Base-by-base conservation (phyloP, 2,113 vertebrate species). In the Saimiri boliviensis region DNA sequence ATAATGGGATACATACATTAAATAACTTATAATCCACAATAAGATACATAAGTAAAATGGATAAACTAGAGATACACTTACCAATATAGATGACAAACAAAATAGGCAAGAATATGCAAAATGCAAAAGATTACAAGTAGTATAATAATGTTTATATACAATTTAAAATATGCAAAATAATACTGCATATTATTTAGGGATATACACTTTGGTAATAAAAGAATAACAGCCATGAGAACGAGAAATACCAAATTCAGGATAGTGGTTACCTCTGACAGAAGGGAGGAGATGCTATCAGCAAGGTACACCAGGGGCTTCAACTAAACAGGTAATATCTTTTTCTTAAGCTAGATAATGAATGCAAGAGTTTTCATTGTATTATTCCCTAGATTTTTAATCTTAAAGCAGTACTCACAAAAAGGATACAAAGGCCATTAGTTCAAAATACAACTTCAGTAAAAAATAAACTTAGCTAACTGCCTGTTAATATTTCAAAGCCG, bases 361-460 rank as follows among this genome's bases (percentile, higher is more conserved):
- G 13, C 19, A 94, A 84, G 60, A 45, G 27, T 89, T 91, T 86
- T 93, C 68, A 94, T 2, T 40, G 3, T 52, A 73, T 63, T 85
- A 47, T 45, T 91, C 56, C 45, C 71, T 87, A 84, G 10, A 63
- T 49, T 58, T 81, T 95, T 66, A 77, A 5, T 19, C 77, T 96
- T 27, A 45, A 85, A 87, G 17, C 20, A 27, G 83, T 45, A 85
- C 37, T 79, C 85, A 89, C 20, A 58, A 86, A 87, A 87, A 68
- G 52, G 9, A 30, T 7, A 35, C 37, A 81, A 63, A 71, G 63
- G 56, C 42, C 1, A n/a, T 52, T 37, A 81, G 20, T 7, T 86
- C 49, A 94, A 96, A 92, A 94, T 80, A 17, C 19, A 52, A 91
- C 35, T 92, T 77, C 49, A 88, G 25, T 86, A 60, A 86, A 71